Percentiles rank a stretch among this genome's conserved stretches.
Evolutionary conservation across 2,113 vertebrate genomes (phyloP).

Genomic region (Columba livia): DNA sequence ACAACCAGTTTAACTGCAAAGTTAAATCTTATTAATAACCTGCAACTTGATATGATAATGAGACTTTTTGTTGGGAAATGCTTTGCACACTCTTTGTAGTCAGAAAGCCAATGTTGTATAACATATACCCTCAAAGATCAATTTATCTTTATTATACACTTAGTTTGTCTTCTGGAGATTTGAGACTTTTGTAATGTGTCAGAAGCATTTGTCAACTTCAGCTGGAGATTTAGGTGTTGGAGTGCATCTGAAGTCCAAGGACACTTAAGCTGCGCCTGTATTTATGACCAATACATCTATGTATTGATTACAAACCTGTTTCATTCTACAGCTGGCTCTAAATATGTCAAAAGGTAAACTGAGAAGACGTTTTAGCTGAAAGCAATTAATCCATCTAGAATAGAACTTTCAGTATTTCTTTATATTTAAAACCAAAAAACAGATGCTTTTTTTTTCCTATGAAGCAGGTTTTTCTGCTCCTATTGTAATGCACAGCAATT

Average conservation of each 20-base stretch:
- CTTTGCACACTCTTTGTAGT: background rate
- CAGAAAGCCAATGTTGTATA: background rate
- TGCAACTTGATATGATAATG: background rate
- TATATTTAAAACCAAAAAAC: background rate
- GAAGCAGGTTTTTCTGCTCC: background rate
- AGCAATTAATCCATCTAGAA: background rate
- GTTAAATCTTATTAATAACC: constrained; percentile 5
- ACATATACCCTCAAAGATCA: background rate
- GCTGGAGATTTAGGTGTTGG: background rate
- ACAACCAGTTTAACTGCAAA: background rate
- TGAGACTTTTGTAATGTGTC: background rate
- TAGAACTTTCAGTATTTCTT: background rate
- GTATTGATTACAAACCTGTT: background rate
- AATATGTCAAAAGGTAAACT: background rate
- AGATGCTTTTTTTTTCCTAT: background rate
- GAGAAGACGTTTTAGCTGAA: background rate
- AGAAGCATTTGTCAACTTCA: background rate
- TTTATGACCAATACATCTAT: background rate
- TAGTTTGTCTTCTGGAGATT: background rate
- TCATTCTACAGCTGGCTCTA: background rate
- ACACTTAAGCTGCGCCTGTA: background rate
- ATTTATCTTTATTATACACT: background rate
- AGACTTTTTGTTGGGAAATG: background rate
- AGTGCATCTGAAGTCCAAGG: background rate
- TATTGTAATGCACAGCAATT: background rate